Evolutionary conservation across 1,140 invertebrate species (phyloP), one percentile per base, ranked within the genome.

Genomic region (Vollenhovia emeryi): DNA sequence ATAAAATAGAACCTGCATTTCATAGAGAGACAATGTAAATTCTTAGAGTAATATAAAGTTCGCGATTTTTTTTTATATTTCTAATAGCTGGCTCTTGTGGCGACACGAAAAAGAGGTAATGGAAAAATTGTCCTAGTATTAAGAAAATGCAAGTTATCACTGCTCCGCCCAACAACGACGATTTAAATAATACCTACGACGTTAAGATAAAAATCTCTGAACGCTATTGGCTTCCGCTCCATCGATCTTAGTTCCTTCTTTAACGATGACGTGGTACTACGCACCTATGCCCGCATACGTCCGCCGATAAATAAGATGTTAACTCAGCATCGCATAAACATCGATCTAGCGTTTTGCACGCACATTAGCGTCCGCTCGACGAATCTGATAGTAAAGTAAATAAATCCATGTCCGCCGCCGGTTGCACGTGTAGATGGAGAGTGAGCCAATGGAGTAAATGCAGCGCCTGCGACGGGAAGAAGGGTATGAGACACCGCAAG

Each of bases 361-460:
- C 33, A 73, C 64, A 84, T 84, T 78, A 74, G 24, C 43, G 27
- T 84, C 33, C 30, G 57, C 24, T 45, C 40, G 43, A 78, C 27
- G n/a, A 85, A 73, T 55, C 40, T 52, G 43, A 79, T 24, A n/a
- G 45, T 60, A 57, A 82, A 33, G 50, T 52, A 57, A 82, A 82
- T 82, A 83, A 57, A 83, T 76, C 9, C 55, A 60, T 57, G 27
- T 74, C 11, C 27, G 36, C 18, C 52, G 27, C 2, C 21, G 60
- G 18, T 60, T 24, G 24, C 27, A 9, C 55, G 18, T 45, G 27
- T 24, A 86, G 95, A 87, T 96, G 95, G 95, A 91, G 95, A 69
- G 93, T 95, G 11, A 95, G 95, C 45, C 93, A 93, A 78, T 96
- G 95, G 95, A 93, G 95, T 55, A 91, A 92, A 45, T 96, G 95